phyloP scores from a whole-genome alignment of 2,888 invertebrate genomes.

The Busseola fusca region DNA sequence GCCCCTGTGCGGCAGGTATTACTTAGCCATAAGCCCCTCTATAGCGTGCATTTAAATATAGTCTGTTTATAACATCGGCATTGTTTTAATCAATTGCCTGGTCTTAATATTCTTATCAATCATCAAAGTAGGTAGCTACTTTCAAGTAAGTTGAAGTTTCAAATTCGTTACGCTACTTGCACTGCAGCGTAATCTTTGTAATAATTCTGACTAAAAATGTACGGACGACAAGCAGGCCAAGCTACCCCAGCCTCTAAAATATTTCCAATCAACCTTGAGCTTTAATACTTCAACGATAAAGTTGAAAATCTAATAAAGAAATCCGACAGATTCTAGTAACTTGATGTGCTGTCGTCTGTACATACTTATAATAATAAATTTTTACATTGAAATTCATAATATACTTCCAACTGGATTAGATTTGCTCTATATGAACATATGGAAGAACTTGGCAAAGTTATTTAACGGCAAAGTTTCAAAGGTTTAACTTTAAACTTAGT shows the following conservation, averaged over 20 bases:
- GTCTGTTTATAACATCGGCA: not conserved
- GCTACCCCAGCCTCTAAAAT: too few species aligned
- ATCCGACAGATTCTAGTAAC: too few species aligned
- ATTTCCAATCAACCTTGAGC: too few species aligned
- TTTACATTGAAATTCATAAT: not conserved
- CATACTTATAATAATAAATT: not conserved
- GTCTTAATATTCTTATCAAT: constrained; percentile 11
- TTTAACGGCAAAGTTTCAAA: not conserved
- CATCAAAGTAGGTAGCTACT: not conserved
- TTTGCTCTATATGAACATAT: not conserved
- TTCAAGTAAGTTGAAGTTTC: constrained; percentile 8
- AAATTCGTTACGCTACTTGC: not conserved
- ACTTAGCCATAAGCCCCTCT: too few species aligned
- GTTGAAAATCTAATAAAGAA: too few species aligned
- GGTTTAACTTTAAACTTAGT: not conserved
- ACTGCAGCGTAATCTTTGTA: not conserved
- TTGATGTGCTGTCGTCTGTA: too few species aligned
- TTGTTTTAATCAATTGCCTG: not conserved
- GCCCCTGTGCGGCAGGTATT: too few species aligned
- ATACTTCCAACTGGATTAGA: not conserved
- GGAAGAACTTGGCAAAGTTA: not conserved
- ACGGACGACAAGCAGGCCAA: too few species aligned
- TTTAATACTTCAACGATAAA: too few species aligned
- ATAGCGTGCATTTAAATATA: not conserved
- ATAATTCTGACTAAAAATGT: not conserved